Percentiles rank a stretch among this genome's conserved stretches.
phyloP scores from a whole-genome alignment of 2,113 vertebrate genomes.

The Clupea harengus region DNA sequence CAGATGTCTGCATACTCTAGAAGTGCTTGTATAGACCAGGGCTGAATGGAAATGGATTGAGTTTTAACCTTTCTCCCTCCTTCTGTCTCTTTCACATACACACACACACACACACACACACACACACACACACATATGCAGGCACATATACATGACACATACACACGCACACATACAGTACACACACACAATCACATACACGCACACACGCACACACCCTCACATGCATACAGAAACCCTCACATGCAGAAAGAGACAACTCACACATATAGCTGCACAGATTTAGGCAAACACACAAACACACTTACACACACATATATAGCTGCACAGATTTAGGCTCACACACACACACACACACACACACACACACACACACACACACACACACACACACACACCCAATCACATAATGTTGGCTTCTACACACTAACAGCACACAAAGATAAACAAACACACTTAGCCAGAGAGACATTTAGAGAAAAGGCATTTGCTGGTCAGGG shows the following conservation, averaged over 20 bases:
- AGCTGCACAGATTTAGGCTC: too few relatives aligned
- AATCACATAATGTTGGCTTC: neutral
- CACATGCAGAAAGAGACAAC: neutral
- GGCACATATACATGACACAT: too few relatives aligned
- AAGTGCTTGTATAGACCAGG: neutral
- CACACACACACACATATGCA: neutral
- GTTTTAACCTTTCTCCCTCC: neutral
- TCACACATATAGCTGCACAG: neutral
- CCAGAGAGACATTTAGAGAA: neutral
- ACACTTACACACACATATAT: neutral
- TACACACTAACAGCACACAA: neutral
- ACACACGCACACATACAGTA: neutral
- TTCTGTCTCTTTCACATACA: neutral
- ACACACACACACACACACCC: neutral
- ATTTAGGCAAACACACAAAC: neutral
- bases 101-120: neutral
- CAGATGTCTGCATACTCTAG: neutral
- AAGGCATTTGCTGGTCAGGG: constrained; percentile 42
- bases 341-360: neutral
- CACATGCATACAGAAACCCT: neutral
- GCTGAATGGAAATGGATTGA: neutral
- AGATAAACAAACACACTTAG: neutral
- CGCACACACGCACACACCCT: neutral
- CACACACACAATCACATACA: neutral
- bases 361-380: neutral